Percentiles rank a stretch among this genome's conserved stretches.
These are phyloP conservation scores for Acrocephalus arundinaceus DNA, from an alignment of 2,113 vertebrate species.

Conservation along the genomic window DNA sequence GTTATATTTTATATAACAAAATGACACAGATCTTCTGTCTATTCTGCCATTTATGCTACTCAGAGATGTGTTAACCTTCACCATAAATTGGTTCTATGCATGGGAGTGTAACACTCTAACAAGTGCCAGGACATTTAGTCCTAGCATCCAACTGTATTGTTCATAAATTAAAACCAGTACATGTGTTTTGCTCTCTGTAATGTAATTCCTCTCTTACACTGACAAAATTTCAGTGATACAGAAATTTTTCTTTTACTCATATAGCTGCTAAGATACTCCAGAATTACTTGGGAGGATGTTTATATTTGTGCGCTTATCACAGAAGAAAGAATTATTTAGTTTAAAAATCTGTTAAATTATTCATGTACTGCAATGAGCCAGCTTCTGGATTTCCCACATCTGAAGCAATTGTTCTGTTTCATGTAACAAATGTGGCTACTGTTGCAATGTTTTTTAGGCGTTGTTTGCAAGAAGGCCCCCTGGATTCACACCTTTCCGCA, in stretches of 20 bases:
- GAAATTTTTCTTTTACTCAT: background rate
- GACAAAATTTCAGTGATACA: background rate
- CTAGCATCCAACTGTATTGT: background rate
- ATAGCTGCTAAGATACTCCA: background rate
- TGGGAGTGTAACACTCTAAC: background rate
- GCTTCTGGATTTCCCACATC: background rate
- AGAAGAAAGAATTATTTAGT: background rate
- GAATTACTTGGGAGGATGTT: background rate
- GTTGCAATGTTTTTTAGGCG: background rate
- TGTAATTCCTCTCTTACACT: background rate
- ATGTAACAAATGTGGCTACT: background rate
- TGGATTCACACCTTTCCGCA: conserved; percentile 76
- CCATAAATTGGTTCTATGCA: background rate
- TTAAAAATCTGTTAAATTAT: background rate
- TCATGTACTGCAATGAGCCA: background rate
- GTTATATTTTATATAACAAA: background rate
- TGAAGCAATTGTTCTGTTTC: background rate
- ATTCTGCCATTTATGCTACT: background rate
- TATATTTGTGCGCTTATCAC: background rate
- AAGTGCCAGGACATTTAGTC: background rate
- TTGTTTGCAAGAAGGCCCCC: conserved; percentile 31
- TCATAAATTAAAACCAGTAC: background rate
- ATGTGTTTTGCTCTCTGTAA: background rate
- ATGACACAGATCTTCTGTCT: background rate
- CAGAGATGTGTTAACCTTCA: background rate